These are phyloP conservation scores for Dolichotis patagonum DNA, from an alignment of 2,113 vertebrate species.

Conservation along the genomic window DNA sequence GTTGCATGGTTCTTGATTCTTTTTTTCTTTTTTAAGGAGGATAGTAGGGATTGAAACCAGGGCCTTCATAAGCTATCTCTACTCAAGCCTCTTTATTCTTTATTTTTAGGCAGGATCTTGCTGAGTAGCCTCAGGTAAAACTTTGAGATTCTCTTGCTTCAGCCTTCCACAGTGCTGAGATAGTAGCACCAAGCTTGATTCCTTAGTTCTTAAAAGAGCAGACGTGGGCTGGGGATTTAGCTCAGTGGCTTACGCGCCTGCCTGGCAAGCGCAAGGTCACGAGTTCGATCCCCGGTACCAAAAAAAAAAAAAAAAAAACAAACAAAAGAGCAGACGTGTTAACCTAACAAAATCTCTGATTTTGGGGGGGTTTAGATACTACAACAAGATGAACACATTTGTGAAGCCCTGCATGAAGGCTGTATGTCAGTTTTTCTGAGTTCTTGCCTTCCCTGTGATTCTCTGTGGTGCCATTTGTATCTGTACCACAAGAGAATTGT, in stretches of 20 bases:
- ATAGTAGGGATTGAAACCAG: not conserved
- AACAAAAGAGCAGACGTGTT: not conserved
- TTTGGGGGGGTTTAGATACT: not conserved
- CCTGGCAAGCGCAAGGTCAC: too few species aligned
- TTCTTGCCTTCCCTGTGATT: not conserved
- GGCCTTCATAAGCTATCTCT: not conserved
- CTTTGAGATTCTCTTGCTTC: not conserved
- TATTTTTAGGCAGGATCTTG: not conserved
- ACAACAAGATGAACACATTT: not conserved
- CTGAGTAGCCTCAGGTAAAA: not conserved
- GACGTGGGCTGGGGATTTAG: too few species aligned
- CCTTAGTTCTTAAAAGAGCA: not conserved
- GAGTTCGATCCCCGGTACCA: too few species aligned
- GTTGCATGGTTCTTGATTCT: not conserved
- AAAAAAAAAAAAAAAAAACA: too few species aligned
- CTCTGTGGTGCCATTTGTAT: not conserved
- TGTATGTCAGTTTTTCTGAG: not conserved
- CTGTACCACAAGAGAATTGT: not conserved
- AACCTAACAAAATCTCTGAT: not conserved
- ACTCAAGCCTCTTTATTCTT: not conserved
- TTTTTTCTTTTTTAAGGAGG: not conserved
- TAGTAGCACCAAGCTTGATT: not conserved
- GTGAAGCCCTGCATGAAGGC: not conserved
- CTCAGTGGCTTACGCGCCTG: too few species aligned
- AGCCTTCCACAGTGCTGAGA: not conserved